Conservation (phyloP, 2,888 invertebrate species). For the Diarsia dahlii region DNA sequence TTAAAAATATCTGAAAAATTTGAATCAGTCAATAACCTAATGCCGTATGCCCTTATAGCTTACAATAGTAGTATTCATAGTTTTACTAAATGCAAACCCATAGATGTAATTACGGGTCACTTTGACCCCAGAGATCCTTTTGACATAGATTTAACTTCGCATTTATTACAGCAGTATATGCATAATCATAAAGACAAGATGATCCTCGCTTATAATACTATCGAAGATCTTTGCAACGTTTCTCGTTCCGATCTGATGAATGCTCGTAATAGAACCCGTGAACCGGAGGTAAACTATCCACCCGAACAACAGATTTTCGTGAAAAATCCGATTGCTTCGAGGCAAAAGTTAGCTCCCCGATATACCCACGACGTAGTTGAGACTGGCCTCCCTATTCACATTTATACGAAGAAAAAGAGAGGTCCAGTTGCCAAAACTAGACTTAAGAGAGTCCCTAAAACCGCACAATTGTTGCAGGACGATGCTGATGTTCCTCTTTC, state of each 20-base stretch:
- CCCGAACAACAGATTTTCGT: not conserved
- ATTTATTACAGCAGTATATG: conserved; percentile 2
- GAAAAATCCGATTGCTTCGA: no score
- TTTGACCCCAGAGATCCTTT: not conserved
- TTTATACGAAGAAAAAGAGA: no score
- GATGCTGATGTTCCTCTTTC: not conserved
- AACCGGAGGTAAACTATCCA: not conserved
- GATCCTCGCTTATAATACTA: no score
- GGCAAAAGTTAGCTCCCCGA: no score
- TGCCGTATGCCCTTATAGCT: conserved; percentile 17
- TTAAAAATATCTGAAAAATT: no score
- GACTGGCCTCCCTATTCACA: no score
- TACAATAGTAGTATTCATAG: conserved; percentile 21
- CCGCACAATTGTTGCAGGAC: conserved; percentile 5
- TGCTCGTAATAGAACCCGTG: not conserved
- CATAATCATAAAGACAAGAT: not conserved
- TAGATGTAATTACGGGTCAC: conserved; percentile 20
- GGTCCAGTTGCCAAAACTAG: no score
- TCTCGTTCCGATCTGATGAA: no score
- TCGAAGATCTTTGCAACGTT: no score
- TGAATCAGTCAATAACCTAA: not conserved
- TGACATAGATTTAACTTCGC: not conserved
- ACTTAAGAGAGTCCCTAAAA: no score
- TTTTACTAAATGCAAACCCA: conserved; percentile 18
- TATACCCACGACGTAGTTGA: not conserved